These are phyloP conservation scores for Cyclina sinensis DNA, from an alignment of 1,140 invertebrate genomes.

Conservation along the genomic window DNA sequence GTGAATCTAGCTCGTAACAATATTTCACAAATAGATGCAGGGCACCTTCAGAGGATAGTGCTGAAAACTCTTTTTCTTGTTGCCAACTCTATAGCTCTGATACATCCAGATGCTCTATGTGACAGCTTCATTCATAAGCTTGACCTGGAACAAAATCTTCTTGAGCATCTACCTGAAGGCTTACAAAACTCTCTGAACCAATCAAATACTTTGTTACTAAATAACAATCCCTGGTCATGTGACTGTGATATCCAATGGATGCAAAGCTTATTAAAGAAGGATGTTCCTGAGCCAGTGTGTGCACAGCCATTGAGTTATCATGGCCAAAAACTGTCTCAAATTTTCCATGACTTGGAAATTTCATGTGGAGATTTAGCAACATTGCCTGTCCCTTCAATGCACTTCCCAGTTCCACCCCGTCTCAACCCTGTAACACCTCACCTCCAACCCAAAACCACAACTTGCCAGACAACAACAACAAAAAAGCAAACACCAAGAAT, in stretches of 20 bases:
- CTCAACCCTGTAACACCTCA: conserved; percentile 26
- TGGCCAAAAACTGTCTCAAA: conserved; percentile 38
- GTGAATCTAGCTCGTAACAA: conserved; percentile 63
- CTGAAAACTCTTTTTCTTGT: conserved; percentile 65
- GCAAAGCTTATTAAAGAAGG: conserved; percentile 61
- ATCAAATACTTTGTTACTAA: conserved; percentile 56
- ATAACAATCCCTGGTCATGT: conserved; percentile 75
- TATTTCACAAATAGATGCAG: conserved; percentile 39
- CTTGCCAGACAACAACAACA: conserved; percentile 43
- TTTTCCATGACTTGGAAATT: conserved; percentile 29
- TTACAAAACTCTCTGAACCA: conserved; percentile 63
- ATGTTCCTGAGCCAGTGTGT: conserved; percentile 47
- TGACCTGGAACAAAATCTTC: conserved; percentile 66
- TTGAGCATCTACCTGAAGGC: conserved; percentile 72
- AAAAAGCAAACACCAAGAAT: background rate
- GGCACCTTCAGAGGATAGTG: conserved; percentile 48
- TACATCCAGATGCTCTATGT: conserved; percentile 68
- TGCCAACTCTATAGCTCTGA: conserved; percentile 64
- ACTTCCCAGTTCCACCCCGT: conserved; percentile 35
- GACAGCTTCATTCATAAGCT: conserved; percentile 67
- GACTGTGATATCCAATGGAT: conserved; percentile 78
- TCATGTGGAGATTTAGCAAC: background rate
- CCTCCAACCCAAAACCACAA: conserved; percentile 29
- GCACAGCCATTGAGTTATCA: conserved; percentile 32
- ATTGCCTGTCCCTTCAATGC: conserved; percentile 30